Percentiles rank a stretch among this genome's conserved stretches.
These are phyloP conservation scores for Piscicola geometra DNA, from an alignment of 2,888 invertebrate genomes.

Conservation along the genomic window DNA sequence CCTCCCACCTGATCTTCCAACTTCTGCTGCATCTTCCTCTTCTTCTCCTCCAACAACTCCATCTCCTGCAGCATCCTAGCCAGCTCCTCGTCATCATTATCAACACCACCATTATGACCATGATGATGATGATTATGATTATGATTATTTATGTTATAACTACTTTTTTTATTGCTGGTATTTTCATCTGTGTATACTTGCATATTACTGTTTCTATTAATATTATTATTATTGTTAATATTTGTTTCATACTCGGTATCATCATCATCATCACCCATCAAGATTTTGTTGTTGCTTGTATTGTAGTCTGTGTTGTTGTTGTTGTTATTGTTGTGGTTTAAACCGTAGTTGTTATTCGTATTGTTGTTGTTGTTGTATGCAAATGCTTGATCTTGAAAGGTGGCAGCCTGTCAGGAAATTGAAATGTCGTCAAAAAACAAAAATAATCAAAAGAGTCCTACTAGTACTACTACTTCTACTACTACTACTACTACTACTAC, in stretches of 20 bases:
- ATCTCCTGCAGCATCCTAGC: background rate
- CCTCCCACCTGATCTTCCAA: constrained; percentile 1
- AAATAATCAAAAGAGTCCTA: too few relatives aligned
- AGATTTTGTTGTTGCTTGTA: background rate
- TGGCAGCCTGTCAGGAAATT: too few relatives aligned
- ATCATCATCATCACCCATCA: background rate
- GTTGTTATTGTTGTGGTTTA: background rate
- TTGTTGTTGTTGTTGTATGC: background rate
- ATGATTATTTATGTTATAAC: background rate
- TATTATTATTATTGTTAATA: background rate
- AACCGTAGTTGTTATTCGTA: background rate
- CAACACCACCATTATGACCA: background rate
- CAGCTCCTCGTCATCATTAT: background rate
- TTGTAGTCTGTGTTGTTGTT: background rate
- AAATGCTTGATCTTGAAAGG: too few relatives aligned
- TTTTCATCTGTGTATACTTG: background rate
- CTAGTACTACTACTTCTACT: too few relatives aligned
- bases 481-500: too few relatives aligned
- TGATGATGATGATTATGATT: background rate
- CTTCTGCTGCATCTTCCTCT: background rate
- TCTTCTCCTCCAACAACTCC: background rate
- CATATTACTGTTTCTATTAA: background rate
- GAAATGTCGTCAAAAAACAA: too few relatives aligned
- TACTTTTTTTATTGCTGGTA: background rate
- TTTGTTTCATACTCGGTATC: background rate